A percentile compares a stretch with the other conserved stretches of the same genome.
phyloP scores from a whole-genome alignment of 2,888 invertebrate genomes.

The Pseudeuparius sepicola region DNA sequence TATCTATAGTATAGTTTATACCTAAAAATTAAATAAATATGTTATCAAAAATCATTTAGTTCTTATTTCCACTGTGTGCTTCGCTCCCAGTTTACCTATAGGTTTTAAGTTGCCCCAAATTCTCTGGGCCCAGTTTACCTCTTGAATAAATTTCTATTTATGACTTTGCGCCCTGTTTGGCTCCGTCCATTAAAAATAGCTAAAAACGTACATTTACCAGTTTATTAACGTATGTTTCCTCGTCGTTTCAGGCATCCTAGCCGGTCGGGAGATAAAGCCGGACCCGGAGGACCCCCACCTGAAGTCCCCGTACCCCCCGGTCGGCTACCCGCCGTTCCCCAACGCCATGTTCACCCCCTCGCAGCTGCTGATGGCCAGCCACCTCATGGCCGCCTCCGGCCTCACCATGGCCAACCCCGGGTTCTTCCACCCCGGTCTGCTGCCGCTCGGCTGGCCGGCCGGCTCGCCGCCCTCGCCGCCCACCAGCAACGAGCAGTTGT shows the following conservation, averaged over 20 bases:
- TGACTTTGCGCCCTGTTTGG: too few relatives aligned
- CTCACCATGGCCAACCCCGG: conserved; percentile 50
- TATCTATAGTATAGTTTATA: too few relatives aligned
- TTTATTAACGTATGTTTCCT: conserved; percentile 10
- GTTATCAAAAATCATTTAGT: too few relatives aligned
- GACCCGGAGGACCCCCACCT: conserved; percentile 49
- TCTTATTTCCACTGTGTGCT: too few relatives aligned
- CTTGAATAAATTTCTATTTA: too few relatives aligned
- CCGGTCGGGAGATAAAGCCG: conserved; percentile 38
- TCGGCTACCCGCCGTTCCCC: conserved; percentile 44
- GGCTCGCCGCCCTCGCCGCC: conserved; percentile 39
- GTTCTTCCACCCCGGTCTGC: conserved; percentile 53
- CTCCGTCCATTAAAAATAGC: too few relatives aligned
- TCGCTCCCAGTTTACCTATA: too few relatives aligned
- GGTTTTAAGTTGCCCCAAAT: too few relatives aligned
- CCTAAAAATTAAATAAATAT: too few relatives aligned
- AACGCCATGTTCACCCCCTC: conserved; percentile 42
- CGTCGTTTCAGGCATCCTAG: conserved; percentile 34
- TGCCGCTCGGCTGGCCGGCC: conserved; percentile 38
- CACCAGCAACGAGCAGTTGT: conserved; percentile 35
- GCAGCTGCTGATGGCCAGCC: conserved; percentile 42
- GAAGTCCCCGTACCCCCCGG: conserved; percentile 45
- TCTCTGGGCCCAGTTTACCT: too few relatives aligned
- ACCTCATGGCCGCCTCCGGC: conserved; percentile 46
- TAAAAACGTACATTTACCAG: too few relatives aligned